Base-by-base conservation (phyloP, 2,113 vertebrate species). In the Osmerus mordax region DNA sequence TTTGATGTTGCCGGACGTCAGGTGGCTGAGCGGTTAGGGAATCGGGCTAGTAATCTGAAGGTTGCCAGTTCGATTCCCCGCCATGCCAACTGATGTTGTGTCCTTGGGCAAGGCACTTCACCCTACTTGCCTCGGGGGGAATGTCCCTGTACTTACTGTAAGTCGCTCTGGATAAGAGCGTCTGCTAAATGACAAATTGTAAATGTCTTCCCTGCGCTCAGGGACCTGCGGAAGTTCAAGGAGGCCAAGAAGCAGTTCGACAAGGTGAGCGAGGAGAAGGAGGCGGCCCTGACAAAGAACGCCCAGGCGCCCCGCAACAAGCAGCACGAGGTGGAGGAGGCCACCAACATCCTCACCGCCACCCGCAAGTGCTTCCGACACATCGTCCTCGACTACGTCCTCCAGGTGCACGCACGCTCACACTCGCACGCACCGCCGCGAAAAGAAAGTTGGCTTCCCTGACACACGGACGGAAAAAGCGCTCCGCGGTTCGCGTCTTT, bases 161-260 rank as follows among this genome's bases (percentile, higher is more conserved):
- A 23, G 23, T 23, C 23, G 23, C 23, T 23, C 23, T 23, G 23
- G 23, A 23, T 23, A 23, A 23, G 23, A 23, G 23, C 2, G 23
- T 23, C 23, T 23, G 23, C 23, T 23, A 23, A 23, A 23, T 23
- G 23, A 23, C 23, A 1, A 23, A 23, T 1, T 23, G 23, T 23
- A 23, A 23, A 23, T 23, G 23, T 28, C 3, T 28, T 28, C 25
- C 25, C 25, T 3, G 2, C 25, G 25, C 25, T 32, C 85, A 99
- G 97, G 82, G 97, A 99, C 90, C 92, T 99, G 63, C 93, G 95
- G 67, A 97, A 94, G 90, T 99, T 99, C 79, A 99, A 99, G 91
- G 97, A 99, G 83, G 93, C 95, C 21, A 99, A 99, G 88, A 99
- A 99, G 74, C 96, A 99, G 19, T 99, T 98, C 88, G 97, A 99